Base-by-base conservation (phyloP, 2,113 vertebrate species). In the Calyptomena viridis region DNA sequence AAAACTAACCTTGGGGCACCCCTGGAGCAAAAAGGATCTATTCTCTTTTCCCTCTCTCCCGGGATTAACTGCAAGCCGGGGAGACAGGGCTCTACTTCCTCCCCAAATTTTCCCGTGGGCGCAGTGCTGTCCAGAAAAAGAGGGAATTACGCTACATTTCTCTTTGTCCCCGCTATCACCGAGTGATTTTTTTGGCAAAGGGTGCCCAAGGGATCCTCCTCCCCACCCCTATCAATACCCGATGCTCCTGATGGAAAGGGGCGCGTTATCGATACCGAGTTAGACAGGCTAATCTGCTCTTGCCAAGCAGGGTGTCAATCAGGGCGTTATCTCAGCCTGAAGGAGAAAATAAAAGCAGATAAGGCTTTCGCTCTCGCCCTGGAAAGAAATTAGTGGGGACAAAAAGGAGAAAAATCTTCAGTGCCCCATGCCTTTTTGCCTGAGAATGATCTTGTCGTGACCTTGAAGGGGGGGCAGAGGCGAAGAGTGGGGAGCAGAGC, bases 381-480 rank as follows among this genome's bases (percentile, higher is more conserved):
- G 73, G 88, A 53, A 56, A 91, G 68, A 83, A 88, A 80, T 7
- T 39, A 6, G 44, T 6, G 84, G 81, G 91, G 63, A 62, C 74
- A 69, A 66, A 22, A 60, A 30, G 46, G 73, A 58, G 49, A 55
- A 52, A 62, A 88, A 60, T 19, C 22, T 58, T 11, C 46, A 22
- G 66, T 14, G 14, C 78, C 77, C 77, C 13, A 12, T 1, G 20
- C 68, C 83, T 27, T 30, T 44, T 25, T 50, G 90, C 75, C 86
- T 35, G 84, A 39, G 49, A 90, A 82, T 50, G 96, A 91, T 96
- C 90, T 86, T 66, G 93, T 84, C 95, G 21, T 95, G 97, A 96
- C 94, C 94, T 95, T 92, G 93, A 47, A n/a, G 91, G 84, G 89
- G 87, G 35, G 58, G 71, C n/a, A 44, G 42, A 60, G 77, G n/a